Base-by-base conservation (phyloP, 2,888 invertebrate genomes). In the Melanchra persicariae region DNA sequence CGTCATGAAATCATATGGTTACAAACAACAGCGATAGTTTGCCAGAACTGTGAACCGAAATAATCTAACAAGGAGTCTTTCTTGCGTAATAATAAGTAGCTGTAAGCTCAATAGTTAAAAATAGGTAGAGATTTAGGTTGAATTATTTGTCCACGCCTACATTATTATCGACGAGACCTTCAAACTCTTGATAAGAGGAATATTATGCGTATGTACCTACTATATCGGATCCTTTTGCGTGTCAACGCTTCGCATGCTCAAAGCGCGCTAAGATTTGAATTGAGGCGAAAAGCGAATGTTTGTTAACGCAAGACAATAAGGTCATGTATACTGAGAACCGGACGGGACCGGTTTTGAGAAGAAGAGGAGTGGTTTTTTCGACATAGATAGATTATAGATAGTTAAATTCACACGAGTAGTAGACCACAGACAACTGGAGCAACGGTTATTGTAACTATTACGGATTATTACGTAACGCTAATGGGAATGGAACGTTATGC, bases 291-390 rank as follows among this genome's bases (percentile, higher is more conserved):
- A 74, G 72, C 84, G 82, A 86, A 90, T 88, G 86, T 89, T 90
- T 87, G 83, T 88, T 87, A 87, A 85, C 82, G 74, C 75, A 82
- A 85, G 82, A 88, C 90, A 91, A 90, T 90, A 89, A 89, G 91
- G 91, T 90, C 90, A 88, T 85, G 80, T 87, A 85, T 86, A 84
- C 86, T 76, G 77, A 87, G 85, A 90, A 87, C 89, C 86, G 83
- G 86, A 83, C 70, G 77, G 54, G 83, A 91, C 92, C 87, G 87
- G 91, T 92, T 92, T 71, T 58, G 62, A 80, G 85, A 86, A 85
- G 75, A 88, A 79, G 76, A 81, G 70, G 81, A 87, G 83, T 67
- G 77, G 80, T 78, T 81, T 82, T 89, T 89, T 89, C 85, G 80
- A 88, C 83, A 88, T 80, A 85, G 74, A 83, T 80, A 85, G 74